Evolutionary conservation across 2,797 vertebrate genomes (phyloP), one percentile per base, ranked within the genome.

Genomic region (Spizella passerina): DNA sequence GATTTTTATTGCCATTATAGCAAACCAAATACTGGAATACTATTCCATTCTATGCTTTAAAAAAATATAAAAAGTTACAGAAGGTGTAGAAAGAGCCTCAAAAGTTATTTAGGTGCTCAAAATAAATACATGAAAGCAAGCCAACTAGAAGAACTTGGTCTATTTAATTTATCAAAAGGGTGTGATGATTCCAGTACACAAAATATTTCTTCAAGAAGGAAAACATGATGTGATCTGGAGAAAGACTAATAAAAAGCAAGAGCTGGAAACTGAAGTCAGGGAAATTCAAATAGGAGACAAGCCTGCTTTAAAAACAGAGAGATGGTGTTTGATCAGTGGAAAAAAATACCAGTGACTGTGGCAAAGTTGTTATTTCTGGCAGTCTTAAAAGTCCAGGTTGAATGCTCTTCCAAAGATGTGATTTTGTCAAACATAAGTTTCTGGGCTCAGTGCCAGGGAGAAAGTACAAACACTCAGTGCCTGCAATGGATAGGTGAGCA

Each of bases 401-500:
- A 91, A 87, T 75, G 71, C 30, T 87, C 22, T 87, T 78, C 76
- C 56, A 75, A 89, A 94, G 76, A 78, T 1, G 2, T 57, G 46
- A 53, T 91, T 92, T 89, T 82, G 82, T 92, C 69, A 95, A 92
- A 87, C 71, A 68, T 3, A 30, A 92, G 69, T 50, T 94, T 91
- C 94, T 90, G 79, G 93, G 87, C 82, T 91, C 24, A 36, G n/a
- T 26, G 86, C 94, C 91, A 91, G 19, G 19, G 21, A 77, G 60
- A 56, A 87, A 82, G 86, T n/a, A 68, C 71, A 87, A 89, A 66
- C 71, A 50, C 22, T 60, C 59, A 4, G 32, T 60, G 79, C 38
- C 64, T 89, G 89, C 75, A 93, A 95, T 75, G 85, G 82, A 92
- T 68, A 96, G 89, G 95, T 94, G 89, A 95, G 65, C 91, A 93